Conservation (phyloP, 2,888 invertebrate species). For the Leucophora obtusa region DNA sequence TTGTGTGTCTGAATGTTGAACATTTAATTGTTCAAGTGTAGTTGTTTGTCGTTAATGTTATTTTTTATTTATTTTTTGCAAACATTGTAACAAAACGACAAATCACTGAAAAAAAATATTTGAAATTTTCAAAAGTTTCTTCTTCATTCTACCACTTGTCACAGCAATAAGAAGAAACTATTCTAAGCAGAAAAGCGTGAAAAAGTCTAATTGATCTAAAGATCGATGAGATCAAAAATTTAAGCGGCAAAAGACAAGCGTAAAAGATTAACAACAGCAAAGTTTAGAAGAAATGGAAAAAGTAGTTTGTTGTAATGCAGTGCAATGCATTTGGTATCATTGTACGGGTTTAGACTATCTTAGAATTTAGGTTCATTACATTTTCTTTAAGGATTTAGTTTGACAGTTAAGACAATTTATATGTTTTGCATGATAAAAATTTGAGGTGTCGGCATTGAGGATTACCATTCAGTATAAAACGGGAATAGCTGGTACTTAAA, state of each 20-base stretch:
- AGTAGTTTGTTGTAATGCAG: background rate
- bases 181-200: slow-evolving; percentile 41
- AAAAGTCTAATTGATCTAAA: slow-evolving; percentile 57
- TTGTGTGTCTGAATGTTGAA: slow-evolving; percentile 17
- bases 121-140: slow-evolving; percentile 45
- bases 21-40: slow-evolving; percentile 32
- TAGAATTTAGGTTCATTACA: background rate
- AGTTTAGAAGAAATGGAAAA: background rate
- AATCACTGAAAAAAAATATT: slow-evolving; percentile 49
- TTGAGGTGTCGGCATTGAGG: too few relatives aligned
- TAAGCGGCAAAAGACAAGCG: slow-evolving; percentile 39
- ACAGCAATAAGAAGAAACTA: background rate
- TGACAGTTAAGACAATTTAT: too few relatives aligned
- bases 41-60: slow-evolving; percentile 8
- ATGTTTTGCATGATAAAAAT: too few relatives aligned
- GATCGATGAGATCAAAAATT: slow-evolving; percentile 58
- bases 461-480: too few relatives aligned
- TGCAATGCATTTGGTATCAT: background rate
- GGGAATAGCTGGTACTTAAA: too few relatives aligned
- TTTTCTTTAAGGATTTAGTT: too few relatives aligned
- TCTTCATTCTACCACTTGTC: slow-evolving; percentile 26
- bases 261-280: slow-evolving; percentile 9
- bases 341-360: background rate
- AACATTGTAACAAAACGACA: slow-evolving; percentile 39
- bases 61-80: background rate